Evolutionary conservation across 2,113 vertebrate genomes (phyloP).

Genomic region (Grammomys dolichurus): DNA sequence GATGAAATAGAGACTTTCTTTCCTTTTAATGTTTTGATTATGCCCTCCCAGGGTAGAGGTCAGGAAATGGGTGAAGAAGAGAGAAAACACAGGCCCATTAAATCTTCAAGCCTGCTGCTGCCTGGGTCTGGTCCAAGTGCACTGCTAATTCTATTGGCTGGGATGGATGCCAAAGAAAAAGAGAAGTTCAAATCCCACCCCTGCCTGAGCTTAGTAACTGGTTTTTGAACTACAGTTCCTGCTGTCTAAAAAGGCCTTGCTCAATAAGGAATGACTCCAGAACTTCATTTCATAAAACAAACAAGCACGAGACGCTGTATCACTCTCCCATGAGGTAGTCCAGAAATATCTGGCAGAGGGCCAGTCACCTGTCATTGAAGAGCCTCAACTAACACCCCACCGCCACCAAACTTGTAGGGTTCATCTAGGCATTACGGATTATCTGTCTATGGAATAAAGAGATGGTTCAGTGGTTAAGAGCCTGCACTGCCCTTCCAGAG

Average conservation of each 20-base stretch:
- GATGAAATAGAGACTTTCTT: slow-evolving; percentile 62
- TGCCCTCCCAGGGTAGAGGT: slow-evolving; percentile 52
- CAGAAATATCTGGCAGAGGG: not conserved
- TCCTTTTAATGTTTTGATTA: slow-evolving; percentile 70
- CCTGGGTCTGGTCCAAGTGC: slow-evolving; percentile 52
- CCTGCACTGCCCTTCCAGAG: not conserved
- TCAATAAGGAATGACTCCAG: not conserved
- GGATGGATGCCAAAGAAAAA: slow-evolving; percentile 49
- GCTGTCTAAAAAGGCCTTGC: not conserved
- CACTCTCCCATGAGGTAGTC: not conserved
- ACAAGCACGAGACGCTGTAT: not conserved
- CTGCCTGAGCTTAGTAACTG: not conserved
- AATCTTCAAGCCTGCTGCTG: slow-evolving; percentile 51
- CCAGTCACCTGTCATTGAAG: not conserved
- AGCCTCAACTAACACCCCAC: not conserved
- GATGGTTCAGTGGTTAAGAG: not conserved
- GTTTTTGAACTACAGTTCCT: not conserved
- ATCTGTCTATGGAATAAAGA: not conserved
- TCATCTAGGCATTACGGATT: too few species aligned
- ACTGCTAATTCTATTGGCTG: slow-evolving; percentile 57
- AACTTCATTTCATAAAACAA: not conserved
- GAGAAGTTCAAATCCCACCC: slow-evolving; percentile 21
- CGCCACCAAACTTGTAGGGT: not conserved
- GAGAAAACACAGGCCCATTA: slow-evolving; percentile 55
- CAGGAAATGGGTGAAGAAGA: slow-evolving; percentile 54